These are phyloP conservation scores for Pitta sordida DNA, from an alignment of 2,113 vertebrate genomes.

Conservation along the genomic window DNA sequence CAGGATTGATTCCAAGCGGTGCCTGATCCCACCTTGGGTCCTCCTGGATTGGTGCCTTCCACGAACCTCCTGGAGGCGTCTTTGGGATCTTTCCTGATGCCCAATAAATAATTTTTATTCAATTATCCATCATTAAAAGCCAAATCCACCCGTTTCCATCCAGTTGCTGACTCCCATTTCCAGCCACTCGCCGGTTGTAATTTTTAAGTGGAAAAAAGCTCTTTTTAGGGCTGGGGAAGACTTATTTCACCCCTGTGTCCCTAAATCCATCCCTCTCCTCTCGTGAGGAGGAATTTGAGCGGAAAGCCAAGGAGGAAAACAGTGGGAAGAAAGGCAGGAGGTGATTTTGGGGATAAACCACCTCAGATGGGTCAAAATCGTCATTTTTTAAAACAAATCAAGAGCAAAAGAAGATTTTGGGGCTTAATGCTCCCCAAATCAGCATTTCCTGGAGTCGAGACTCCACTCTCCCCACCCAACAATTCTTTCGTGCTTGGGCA, in stretches of 20 bases:
- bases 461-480: not conserved
- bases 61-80: not conserved
- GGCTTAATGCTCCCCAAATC: not conserved
- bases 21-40: not conserved
- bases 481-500: not conserved
- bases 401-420: not conserved
- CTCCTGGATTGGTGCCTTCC: no score
- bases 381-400: not conserved
- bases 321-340: not conserved
- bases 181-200: accelerated
- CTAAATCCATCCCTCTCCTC: not conserved
- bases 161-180: accelerated
- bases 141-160: accelerated
- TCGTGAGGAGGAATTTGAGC: not conserved
- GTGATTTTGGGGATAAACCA: not conserved
- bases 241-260: not conserved
- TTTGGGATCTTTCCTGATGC: not conserved
- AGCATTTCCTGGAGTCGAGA: not conserved
- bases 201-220: not conserved
- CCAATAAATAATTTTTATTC: not conserved
- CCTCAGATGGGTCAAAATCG: not conserved
- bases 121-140: not conserved
- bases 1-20: not conserved
- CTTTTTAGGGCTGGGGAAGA: not conserved
- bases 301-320: not conserved